phyloP scores from a whole-genome alignment of 1,140 invertebrate species.

The Tyrophagus putrescentiae region DNA sequence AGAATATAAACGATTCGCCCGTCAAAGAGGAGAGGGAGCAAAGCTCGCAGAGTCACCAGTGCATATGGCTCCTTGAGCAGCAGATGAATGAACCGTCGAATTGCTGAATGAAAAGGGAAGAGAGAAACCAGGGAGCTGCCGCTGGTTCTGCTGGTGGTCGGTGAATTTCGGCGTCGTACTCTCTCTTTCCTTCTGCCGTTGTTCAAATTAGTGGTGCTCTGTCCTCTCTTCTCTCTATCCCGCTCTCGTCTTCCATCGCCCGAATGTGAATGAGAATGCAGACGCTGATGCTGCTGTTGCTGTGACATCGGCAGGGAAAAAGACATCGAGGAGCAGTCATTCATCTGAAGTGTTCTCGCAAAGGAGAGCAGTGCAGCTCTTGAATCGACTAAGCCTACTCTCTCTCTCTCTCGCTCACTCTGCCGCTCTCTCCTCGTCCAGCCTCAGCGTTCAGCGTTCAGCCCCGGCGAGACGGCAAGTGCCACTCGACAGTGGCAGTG shows the following conservation, averaged over 20 bases:
- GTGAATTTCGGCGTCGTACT: too few relatives aligned
- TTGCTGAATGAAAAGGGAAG: not conserved
- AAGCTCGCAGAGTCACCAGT: too few relatives aligned
- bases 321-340: not conserved
- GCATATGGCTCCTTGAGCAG: constrained; percentile 11
- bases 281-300: too few relatives aligned
- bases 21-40: too few relatives aligned
- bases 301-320: not conserved
- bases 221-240: too few relatives aligned
- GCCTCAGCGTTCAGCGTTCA: too few relatives aligned
- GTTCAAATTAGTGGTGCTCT: not conserved
- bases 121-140: not conserved
- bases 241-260: too few relatives aligned
- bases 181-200: not conserved
- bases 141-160: not conserved
- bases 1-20: not conserved
- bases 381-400: too few relatives aligned
- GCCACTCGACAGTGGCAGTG: not conserved
- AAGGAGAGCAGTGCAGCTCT: too few relatives aligned
- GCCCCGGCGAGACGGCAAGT: too few relatives aligned
- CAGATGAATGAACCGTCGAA: constrained; percentile 14
- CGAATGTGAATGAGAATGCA: too few relatives aligned
- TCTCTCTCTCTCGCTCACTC: constrained; percentile 12
- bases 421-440: not conserved
- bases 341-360: too few relatives aligned